phyloP scores from a whole-genome alignment of 2,888 invertebrate species.

The Rhaphigaster nebulosa region DNA sequence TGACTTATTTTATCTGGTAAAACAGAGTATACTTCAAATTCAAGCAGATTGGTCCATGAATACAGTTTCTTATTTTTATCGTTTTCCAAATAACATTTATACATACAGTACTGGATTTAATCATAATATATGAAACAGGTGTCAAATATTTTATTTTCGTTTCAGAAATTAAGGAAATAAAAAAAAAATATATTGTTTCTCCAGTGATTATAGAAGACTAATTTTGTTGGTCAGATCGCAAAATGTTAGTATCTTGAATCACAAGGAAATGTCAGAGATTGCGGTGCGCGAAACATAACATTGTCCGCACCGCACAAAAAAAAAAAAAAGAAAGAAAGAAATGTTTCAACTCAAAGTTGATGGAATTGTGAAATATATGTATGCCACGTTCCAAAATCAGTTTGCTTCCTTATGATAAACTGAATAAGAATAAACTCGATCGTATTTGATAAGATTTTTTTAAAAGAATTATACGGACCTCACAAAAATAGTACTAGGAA shows the following conservation, averaged over 20 bases:
- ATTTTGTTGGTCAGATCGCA: neutral
- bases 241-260: neutral
- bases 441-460: neutral
- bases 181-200: neutral
- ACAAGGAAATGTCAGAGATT: neutral
- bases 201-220: neutral
- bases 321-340: neutral
- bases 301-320: conserved; percentile 43
- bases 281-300: conserved; percentile 17
- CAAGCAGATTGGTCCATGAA: neutral
- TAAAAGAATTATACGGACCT: neutral
- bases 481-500: neutral
- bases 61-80: neutral
- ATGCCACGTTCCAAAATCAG: conserved; percentile 44
- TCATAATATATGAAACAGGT: neutral
- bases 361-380: conserved; percentile 31
- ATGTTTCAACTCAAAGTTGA: neutral
- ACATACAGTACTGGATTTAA: neutral
- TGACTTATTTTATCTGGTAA: neutral
- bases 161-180: neutral
- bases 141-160: neutral
- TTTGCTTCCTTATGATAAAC: neutral
- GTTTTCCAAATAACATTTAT: neutral
- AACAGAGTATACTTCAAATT: neutral
- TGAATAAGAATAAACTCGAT: neutral